These are phyloP conservation scores for Centropristis striata DNA, from an alignment of 2,113 vertebrate genomes.

Conservation along the genomic window DNA sequence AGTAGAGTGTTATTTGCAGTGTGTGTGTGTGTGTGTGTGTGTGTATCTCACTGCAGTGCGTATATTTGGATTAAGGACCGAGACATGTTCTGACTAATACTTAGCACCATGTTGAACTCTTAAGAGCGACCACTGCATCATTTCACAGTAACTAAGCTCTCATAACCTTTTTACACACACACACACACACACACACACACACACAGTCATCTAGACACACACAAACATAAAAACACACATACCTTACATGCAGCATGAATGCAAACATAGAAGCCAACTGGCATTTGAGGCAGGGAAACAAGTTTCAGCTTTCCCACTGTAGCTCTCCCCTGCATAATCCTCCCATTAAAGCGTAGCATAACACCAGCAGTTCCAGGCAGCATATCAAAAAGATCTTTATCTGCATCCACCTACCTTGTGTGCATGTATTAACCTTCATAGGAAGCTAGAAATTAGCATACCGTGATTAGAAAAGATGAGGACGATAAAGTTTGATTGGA, in stretches of 20 bases:
- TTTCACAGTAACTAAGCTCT: conserved; percentile 45
- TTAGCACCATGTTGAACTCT: conserved; percentile 30
- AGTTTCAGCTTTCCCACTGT: conserved; percentile 41
- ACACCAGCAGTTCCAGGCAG: conserved; percentile 62
- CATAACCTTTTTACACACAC: conserved; percentile 38
- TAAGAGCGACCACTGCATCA: not conserved
- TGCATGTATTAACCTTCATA: conserved; percentile 61
- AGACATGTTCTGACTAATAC: conserved; percentile 76
- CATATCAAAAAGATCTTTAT: conserved; percentile 75
- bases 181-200: conserved; percentile 9
- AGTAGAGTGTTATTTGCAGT: not conserved
- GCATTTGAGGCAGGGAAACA: conserved; percentile 43
- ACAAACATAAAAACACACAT: conserved; percentile 18
- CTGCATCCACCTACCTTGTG: conserved; percentile 48
- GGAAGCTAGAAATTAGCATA: conserved; percentile 53
- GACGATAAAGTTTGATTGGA: conserved; percentile 32
- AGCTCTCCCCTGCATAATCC: conserved; percentile 52
- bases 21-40: not conserved
- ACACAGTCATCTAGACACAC: conserved; percentile 21
- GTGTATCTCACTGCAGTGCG: conserved; percentile 33
- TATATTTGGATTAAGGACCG: conserved; percentile 62
- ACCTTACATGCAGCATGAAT: conserved; percentile 33
- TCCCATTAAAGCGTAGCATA: conserved; percentile 57
- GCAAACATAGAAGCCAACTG: conserved; percentile 29
- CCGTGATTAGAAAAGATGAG: conserved; percentile 43